These are phyloP conservation scores for Zosterops hypoxanthus DNA, from an alignment of 2,113 vertebrate genomes.

Conservation along the genomic window DNA sequence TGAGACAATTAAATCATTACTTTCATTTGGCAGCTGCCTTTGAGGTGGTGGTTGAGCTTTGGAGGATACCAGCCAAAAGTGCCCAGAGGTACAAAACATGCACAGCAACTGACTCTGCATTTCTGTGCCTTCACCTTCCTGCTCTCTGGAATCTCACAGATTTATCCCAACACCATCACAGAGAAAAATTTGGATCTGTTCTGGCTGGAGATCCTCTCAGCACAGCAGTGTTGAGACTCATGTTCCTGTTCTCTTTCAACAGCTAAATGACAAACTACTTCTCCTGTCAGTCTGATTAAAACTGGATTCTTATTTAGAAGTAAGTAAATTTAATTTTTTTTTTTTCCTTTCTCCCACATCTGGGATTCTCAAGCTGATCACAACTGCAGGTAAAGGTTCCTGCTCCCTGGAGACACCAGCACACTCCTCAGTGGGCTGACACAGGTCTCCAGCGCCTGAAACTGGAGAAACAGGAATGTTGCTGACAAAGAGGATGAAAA, in stretches of 20 bases:
- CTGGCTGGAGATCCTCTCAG: not conserved
- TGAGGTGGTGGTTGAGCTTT: not conserved
- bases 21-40: not conserved
- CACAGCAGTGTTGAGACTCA: not conserved
- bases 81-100: not conserved
- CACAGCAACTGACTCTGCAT: not conserved
- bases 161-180: not conserved
- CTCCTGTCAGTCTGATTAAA: not conserved
- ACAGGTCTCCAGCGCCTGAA: not conserved
- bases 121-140: not conserved
- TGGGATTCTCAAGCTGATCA: not conserved
- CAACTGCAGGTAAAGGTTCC: not conserved
- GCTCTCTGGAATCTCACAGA: not conserved
- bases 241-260: fast-evolving
- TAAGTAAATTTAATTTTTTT: not conserved
- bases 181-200: not conserved
- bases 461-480: fast-evolving
- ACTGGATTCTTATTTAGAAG: not conserved
- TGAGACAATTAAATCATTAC: not conserved
- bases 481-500: not conserved
- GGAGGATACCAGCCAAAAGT: not conserved
- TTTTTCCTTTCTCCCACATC: not conserved
- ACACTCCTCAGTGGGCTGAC: not conserved
- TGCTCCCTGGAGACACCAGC: not conserved
- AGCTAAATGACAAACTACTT: not conserved